Evolutionary conservation across 2,797 vertebrate species (phyloP).

Genomic region (Anas flavirostris): DNA sequence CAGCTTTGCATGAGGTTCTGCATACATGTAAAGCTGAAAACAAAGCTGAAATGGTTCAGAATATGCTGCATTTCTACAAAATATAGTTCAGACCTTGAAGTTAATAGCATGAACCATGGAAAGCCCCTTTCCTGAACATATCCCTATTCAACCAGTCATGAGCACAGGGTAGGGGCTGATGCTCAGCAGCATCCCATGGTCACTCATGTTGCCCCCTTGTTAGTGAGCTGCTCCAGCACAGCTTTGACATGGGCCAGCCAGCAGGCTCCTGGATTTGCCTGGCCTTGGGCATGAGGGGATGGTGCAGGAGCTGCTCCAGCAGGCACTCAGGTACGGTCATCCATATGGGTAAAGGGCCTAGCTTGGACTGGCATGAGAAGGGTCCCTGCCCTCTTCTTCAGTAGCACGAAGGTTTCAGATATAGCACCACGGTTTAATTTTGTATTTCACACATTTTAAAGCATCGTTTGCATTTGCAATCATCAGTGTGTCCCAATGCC

Average conservation of each 20-base stretch:
- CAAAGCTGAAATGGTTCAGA: background rate
- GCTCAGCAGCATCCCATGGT: background rate
- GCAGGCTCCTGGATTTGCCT: background rate
- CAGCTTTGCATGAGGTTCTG: background rate
- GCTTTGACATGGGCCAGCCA: background rate
- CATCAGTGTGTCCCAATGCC: background rate
- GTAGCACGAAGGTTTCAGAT: background rate
- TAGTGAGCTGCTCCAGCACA: fast-evolving
- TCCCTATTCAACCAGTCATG: background rate
- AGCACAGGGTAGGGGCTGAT: background rate
- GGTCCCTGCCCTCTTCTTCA: background rate
- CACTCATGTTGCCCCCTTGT: background rate
- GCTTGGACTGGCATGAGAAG: background rate
- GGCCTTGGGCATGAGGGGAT: background rate
- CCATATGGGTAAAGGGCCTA: background rate
- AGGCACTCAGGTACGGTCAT: background rate
- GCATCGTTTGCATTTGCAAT: background rate
- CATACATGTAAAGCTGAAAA: background rate
- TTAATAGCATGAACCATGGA: background rate
- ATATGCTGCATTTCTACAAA: background rate
- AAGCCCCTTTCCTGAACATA: background rate
- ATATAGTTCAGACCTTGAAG: background rate
- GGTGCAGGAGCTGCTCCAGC: background rate
- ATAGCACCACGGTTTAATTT: background rate
- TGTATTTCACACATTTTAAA: background rate